These are phyloP conservation scores for Pteruthius melanotis DNA, from an alignment of 2,113 vertebrate genomes.

Conservation along the genomic window DNA sequence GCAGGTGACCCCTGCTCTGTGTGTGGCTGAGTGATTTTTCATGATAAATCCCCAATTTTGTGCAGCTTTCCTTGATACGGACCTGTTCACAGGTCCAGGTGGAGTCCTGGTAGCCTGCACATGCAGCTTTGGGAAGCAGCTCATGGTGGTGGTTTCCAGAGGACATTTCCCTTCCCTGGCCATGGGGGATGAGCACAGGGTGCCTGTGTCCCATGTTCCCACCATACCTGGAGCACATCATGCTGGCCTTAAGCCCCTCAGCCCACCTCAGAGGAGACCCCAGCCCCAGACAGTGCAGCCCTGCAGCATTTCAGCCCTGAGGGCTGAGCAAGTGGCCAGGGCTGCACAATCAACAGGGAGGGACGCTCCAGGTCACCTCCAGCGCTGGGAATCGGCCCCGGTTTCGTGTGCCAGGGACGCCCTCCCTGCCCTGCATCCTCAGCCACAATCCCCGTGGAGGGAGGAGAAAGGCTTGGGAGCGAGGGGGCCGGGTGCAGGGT, in stretches of 20 bases:
- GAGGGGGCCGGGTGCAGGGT: not conserved
- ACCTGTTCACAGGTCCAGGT: not conserved
- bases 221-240: not conserved
- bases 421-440: not conserved
- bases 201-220: accelerated
- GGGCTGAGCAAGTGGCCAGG: accelerated
- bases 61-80: not conserved
- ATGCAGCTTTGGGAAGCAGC: not conserved
- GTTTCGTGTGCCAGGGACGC: accelerated
- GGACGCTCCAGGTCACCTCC: accelerated
- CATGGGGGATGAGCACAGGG: accelerated
- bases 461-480: not conserved
- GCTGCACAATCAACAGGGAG: not conserved
- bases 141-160: not conserved
- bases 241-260: not conserved
- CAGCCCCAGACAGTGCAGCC: not conserved
- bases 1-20: not conserved
- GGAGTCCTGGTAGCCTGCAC: not conserved
- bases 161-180: not conserved
- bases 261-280: not conserved
- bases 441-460: accelerated
- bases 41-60: not conserved
- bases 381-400: not conserved
- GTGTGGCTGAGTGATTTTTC: not conserved
- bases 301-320: not conserved